Conservation (phyloP, 2,888 invertebrate genomes). For the Acleris emargana region DNA sequence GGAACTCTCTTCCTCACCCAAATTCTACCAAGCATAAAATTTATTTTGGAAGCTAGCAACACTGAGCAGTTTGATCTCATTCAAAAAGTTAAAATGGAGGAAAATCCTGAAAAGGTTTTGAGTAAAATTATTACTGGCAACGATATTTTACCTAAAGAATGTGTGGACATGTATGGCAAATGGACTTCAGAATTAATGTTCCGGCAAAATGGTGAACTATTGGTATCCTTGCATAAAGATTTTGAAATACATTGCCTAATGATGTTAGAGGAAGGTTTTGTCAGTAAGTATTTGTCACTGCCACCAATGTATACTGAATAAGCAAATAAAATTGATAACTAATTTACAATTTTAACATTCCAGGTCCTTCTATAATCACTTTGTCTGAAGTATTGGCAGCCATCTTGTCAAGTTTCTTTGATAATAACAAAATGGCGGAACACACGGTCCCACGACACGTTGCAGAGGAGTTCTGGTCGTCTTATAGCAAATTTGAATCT, state of each 20-base stretch:
- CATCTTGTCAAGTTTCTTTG: slow-evolving; percentile 67
- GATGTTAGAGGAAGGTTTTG: slow-evolving; percentile 65
- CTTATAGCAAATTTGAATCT: slow-evolving; percentile 60
- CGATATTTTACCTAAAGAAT: slow-evolving; percentile 68
- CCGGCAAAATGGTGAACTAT: slow-evolving; percentile 71
- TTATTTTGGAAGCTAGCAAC: slow-evolving; percentile 61
- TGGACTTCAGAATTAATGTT: slow-evolving; percentile 75
- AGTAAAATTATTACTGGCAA: slow-evolving; percentile 62
- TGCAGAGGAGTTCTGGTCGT: slow-evolving; percentile 69
- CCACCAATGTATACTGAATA: neutral
- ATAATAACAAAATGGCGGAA: slow-evolving; percentile 75
- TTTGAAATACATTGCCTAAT: slow-evolving; percentile 68
- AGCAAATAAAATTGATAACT: neutral
- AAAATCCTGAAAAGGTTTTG: slow-evolving; percentile 54
- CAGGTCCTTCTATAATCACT: slow-evolving; percentile 70
- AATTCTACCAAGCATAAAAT: slow-evolving; percentile 68
- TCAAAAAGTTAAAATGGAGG: slow-evolving; percentile 51
- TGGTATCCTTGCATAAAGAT: slow-evolving; percentile 66
- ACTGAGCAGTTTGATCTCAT: slow-evolving; percentile 65
- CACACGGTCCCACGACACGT: slow-evolving; percentile 71
- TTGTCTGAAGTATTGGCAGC: slow-evolving; percentile 67
- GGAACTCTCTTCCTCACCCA: slow-evolving; percentile 67
- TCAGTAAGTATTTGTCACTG: slow-evolving; percentile 58
- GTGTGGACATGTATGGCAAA: slow-evolving; percentile 68
- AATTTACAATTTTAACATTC: slow-evolving; percentile 40